Conservation (phyloP, 2,888 invertebrate species). For the Agriopis marginaria region DNA sequence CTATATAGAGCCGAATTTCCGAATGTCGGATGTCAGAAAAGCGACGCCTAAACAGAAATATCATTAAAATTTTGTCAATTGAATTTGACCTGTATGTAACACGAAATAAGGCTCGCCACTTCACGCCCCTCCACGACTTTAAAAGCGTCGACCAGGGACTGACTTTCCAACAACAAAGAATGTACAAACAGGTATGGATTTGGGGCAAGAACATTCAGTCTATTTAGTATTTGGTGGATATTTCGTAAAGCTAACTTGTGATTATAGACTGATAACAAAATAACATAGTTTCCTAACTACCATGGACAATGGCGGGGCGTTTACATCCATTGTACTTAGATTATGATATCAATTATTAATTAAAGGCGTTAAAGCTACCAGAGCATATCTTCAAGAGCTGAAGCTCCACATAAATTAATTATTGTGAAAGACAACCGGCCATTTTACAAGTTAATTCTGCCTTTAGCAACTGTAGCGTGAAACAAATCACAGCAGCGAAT, state of each 20-base stretch:
- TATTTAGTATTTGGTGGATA: constrained; percentile 24
- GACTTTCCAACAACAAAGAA: background rate
- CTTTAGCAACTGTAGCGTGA: background rate
- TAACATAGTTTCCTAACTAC: background rate
- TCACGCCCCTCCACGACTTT: too few species aligned
- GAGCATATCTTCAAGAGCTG: background rate
- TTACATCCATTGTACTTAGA: background rate
- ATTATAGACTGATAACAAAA: constrained; percentile 2
- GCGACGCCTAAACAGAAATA: background rate
- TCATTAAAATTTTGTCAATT: background rate
- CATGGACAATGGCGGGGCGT: background rate
- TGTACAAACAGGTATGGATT: constrained; percentile 10
- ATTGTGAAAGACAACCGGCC: background rate
- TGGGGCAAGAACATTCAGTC: constrained; percentile 39
- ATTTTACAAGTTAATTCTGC: background rate
- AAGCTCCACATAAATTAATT: background rate
- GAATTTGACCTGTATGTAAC: background rate
- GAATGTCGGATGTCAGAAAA: background rate
- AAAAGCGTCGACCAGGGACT: too few species aligned
- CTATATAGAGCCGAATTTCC: background rate
- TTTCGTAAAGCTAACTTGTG: constrained; percentile 18
- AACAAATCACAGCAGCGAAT: background rate
- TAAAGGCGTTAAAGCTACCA: constrained; percentile 2
- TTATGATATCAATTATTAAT: background rate
- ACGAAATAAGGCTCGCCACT: too few species aligned